phyloP scores from a whole-genome alignment of 2,888 invertebrate species.

The Panopea generosa region DNA sequence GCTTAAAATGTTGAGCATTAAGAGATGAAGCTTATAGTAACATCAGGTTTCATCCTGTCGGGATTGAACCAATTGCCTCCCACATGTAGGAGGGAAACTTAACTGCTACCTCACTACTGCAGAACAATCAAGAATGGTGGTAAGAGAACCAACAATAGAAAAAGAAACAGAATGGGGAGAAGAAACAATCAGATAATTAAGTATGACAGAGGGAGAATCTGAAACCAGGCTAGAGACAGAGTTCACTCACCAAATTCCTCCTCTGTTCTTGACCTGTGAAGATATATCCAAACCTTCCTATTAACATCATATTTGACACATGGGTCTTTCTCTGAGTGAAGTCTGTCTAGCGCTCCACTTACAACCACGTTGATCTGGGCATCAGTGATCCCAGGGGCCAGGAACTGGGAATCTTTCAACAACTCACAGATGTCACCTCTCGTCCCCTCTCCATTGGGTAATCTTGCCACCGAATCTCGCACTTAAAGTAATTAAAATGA shows the following conservation, averaged over 20 bases:
- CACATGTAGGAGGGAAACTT: no score
- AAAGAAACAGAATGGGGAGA: no score
- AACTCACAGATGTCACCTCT: slow-evolving; percentile 95
- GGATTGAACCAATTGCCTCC: no score
- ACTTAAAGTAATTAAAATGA: slow-evolving; percentile 86
- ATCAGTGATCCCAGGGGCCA: slow-evolving; percentile 86
- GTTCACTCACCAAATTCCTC: slow-evolving; percentile 88
- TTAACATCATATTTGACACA: slow-evolving; percentile 97
- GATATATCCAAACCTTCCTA: slow-evolving; percentile 97
- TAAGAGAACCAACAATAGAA: no score
- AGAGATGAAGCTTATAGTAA: no score
- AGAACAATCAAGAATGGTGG: no score
- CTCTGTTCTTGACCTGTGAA: slow-evolving; percentile 91
- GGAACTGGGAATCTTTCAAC: slow-evolving; percentile 91
- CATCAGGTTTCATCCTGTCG: no score
- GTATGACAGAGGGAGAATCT: no score
- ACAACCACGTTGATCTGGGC: slow-evolving; percentile 86
- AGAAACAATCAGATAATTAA: no score
- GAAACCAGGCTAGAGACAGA: no score
- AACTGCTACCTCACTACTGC: no score
- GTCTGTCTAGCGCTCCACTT: slow-evolving; percentile 94
- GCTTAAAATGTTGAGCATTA: no score
- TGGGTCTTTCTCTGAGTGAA: slow-evolving; percentile 96
- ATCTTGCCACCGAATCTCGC: slow-evolving; percentile 95
- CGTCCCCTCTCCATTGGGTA: slow-evolving; percentile 98